Conservation (phyloP, 2,113 vertebrate species). For the Bufo bufo region DNA sequence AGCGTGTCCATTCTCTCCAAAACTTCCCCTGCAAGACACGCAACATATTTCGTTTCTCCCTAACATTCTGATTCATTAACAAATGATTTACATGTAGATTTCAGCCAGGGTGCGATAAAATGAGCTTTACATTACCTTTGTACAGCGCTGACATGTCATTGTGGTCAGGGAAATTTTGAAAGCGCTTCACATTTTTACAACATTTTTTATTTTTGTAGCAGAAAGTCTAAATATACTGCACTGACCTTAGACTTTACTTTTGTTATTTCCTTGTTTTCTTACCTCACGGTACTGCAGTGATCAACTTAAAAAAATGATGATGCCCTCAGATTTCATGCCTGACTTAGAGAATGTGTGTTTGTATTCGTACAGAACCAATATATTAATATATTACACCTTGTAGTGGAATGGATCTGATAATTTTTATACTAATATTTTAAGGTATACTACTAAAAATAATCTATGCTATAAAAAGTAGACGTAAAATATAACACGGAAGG, state of each 20-base stretch:
- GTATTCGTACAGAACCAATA: background rate
- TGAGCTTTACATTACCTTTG: background rate
- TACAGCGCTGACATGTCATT: background rate
- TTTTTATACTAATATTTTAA: background rate
- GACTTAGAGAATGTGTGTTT: background rate
- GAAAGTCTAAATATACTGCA: conserved; percentile 6
- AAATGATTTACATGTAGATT: background rate
- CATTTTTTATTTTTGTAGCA: background rate
- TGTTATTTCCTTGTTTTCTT: background rate
- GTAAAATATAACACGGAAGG: too few species aligned
- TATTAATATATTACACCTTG: background rate
- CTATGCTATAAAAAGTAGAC: too few species aligned
- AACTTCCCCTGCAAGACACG: too few species aligned
- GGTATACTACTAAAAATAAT: background rate
- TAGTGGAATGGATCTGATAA: background rate
- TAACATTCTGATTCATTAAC: background rate
- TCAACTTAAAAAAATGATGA: conserved; percentile 1
- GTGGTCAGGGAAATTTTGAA: conserved; percentile 4
- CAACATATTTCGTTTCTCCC: background rate
- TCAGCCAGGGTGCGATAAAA: background rate
- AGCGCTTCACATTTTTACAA: background rate
- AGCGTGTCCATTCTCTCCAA: too few species aligned
- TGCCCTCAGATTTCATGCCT: background rate
- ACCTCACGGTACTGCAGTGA: background rate
- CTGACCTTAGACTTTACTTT: background rate